phyloP scores from a whole-genome alignment of 2,113 vertebrate genomes.

The Panurus biarmicus region DNA sequence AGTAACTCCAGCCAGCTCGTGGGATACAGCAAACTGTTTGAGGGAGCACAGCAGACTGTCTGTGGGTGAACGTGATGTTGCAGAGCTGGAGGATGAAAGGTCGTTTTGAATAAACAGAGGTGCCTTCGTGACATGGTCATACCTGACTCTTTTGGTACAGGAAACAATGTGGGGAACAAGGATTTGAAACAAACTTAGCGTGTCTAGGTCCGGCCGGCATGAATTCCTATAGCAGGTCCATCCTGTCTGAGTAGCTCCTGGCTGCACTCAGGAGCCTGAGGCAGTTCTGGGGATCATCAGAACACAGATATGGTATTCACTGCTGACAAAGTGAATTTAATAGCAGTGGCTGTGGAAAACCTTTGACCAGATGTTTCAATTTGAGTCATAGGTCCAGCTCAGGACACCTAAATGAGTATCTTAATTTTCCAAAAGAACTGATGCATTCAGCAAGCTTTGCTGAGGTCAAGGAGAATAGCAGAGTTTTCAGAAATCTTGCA shows the following conservation, averaged over 20 bases:
- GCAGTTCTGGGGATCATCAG: not conserved
- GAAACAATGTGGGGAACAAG: not conserved
- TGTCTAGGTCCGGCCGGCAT: not conserved
- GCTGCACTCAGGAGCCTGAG: not conserved
- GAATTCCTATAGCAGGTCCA: not conserved
- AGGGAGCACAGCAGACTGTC: not conserved
- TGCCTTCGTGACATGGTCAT: not conserved
- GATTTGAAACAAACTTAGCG: not conserved
- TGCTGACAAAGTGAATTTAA: not conserved
- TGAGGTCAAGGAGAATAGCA: not conserved
- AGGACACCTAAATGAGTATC: not conserved
- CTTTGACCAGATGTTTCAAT: not conserved
- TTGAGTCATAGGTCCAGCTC: not conserved
- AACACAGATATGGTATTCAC: not conserved
- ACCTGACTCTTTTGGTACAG: not conserved
- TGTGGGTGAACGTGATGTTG: not conserved
- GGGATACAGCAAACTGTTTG: not conserved
- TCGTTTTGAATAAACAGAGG: constrained; percentile 28
- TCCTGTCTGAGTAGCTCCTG: not conserved
- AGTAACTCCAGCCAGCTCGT: not conserved
- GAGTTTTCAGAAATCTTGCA: not conserved
- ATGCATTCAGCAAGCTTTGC: not conserved
- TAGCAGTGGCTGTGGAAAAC: not conserved
- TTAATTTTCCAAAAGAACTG: not conserved
- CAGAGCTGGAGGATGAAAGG: not conserved